A percentile compares a stretch with the other conserved stretches of the same genome.
Conservation (phyloP, 1,140 invertebrate species). For the Uloborus diversus region DNA sequence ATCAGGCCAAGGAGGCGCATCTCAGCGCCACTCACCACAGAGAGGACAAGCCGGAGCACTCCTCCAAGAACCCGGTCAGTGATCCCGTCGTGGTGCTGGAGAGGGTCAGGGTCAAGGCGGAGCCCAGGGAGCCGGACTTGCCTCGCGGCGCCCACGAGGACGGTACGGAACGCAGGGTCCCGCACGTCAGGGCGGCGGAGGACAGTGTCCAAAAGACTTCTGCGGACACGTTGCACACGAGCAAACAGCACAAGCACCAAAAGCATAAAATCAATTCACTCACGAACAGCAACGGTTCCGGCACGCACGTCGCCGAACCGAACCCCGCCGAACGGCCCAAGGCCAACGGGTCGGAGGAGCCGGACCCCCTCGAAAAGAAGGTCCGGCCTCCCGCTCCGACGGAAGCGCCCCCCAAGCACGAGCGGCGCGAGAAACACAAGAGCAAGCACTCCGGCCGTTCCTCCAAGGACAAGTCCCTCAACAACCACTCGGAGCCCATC, state of each 20-base stretch:
- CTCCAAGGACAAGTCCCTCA: constrained; percentile 19
- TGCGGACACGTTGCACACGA: too few species aligned
- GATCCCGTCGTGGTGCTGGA: background rate
- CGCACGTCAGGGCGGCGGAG: too few species aligned
- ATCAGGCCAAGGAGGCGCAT: background rate
- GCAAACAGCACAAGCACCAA: background rate
- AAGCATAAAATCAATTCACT: background rate
- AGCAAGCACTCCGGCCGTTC: constrained; percentile 13
- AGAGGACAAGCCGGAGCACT: too few species aligned
- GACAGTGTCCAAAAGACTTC: too few species aligned
- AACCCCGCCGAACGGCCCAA: background rate
- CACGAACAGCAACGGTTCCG: background rate
- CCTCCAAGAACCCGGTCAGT: background rate
- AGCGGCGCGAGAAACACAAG: constrained; percentile 29
- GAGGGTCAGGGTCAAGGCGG: background rate
- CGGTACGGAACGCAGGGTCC: too few species aligned
- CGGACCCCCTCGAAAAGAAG: background rate
- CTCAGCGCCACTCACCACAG: background rate
- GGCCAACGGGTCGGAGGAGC: constrained; percentile 12
- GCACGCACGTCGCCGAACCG: background rate
- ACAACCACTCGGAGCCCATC: constrained; percentile 59
- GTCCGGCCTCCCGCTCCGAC: too few species aligned
- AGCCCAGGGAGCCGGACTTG: background rate
- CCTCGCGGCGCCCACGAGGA: too few species aligned
- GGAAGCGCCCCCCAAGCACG: constrained; percentile 20